phyloP scores from a whole-genome alignment of 2,797 vertebrate genomes.

The Neosilurus mollespiculum region DNA sequence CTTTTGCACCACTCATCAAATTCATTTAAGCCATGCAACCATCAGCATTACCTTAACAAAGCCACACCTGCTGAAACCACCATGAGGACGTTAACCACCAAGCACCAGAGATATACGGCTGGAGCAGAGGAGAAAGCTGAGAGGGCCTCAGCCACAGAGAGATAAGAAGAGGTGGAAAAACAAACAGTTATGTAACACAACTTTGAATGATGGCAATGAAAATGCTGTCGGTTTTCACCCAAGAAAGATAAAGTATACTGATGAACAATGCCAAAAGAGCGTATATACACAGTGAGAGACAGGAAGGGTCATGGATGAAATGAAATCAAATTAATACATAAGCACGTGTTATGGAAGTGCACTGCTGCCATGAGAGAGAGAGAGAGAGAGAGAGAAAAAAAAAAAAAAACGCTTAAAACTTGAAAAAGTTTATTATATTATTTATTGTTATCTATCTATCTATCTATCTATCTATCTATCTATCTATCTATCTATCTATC shows the following conservation, averaged over 20 bases:
- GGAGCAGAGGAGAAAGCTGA: constrained; percentile 46
- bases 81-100: constrained; percentile 74
- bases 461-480: no score
- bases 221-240: constrained; percentile 22
- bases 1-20: constrained; percentile 63
- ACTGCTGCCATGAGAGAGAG: no score
- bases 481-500: no score
- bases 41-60: constrained; percentile 49
- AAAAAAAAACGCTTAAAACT: no score
- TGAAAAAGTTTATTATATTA: no score
- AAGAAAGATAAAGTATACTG: not conserved
- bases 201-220: constrained; percentile 27
- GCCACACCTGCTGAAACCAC: constrained; percentile 79
- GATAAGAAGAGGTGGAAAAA: constrained; percentile 48
- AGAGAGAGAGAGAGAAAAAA: no score
- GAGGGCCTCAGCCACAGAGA: constrained; percentile 54
- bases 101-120: constrained; percentile 73
- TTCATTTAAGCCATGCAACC: constrained; percentile 53
- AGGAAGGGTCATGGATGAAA: not conserved
- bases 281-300: no score
- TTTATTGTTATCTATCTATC: no score
- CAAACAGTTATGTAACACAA: constrained; percentile 53
- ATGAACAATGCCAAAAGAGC: not conserved
- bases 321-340: not conserved
- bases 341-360: no score